Base-by-base conservation (phyloP, 2,113 vertebrate species). In the Turdus rufiventris region DNA sequence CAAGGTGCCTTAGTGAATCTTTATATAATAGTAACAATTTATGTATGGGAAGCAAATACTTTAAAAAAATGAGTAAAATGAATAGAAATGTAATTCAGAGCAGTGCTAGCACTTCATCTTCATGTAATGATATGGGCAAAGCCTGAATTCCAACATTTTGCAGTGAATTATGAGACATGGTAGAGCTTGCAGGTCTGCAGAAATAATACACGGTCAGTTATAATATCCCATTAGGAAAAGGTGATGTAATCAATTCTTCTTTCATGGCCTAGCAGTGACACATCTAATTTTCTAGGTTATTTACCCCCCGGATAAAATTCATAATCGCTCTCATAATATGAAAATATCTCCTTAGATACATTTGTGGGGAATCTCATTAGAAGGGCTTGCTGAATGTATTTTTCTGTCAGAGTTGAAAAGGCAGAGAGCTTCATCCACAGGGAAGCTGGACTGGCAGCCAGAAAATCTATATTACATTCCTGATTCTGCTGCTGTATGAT, bases 211-310 rank as follows among this genome's bases (percentile, higher is more conserved):
- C 3, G 8, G 92, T 82, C 87, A 89, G 93, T 93, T 94, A 80
- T 34, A 90, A 96, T 95, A 96, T 95, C 95, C 95, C 96, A 93
- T 97, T 97, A 97, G 96, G 96, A 96, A 96, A 97, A 98, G 96
- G 96, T 97, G 96, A 97, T 94, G 90, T 93, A 73, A 88, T 96
- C 92, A 97, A 97, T 98, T 97, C 88, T 73, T 93, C 94, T 94
- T 97, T 97, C 94, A 96, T 96, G 94, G 97, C 89, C 93, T 92
- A 93, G 91, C 86, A 97, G 92, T 96, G 97, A 97, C 96, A 98
- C 73, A 92, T 96, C 95, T 97, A 97, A 98, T 96, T 94, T 54
- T 56, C 80, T 94, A 94, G 89, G 95, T 97, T 98, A 96, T 98
- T 96, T 97, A 97, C 91, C 83, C 89, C 84, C 75, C 73, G 87